phyloP scores from a whole-genome alignment of 2,113 vertebrate genomes.

The Nesospiza acunhae region DNA sequence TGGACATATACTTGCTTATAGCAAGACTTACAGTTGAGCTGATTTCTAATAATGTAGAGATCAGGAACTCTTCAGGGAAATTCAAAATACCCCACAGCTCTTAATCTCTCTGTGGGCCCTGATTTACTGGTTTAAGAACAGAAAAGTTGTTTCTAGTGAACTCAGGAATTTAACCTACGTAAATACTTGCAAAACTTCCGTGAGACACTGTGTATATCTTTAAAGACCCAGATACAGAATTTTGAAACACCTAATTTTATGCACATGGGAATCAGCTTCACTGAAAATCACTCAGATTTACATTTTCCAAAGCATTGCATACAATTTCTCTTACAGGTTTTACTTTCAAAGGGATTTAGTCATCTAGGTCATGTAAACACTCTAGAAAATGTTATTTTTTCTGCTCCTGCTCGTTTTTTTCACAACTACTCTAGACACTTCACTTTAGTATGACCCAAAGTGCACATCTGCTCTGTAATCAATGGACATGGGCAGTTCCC shows the following conservation, averaged over 20 bases:
- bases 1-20: background rate
- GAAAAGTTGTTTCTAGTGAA: background rate
- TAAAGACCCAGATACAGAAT: background rate
- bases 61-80: background rate
- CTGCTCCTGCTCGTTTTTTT: background rate
- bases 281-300: background rate
- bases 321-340: background rate
- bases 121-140: background rate
- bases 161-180: background rate
- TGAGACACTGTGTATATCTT: background rate
- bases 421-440: background rate
- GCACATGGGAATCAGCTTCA: background rate
- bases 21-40: background rate
- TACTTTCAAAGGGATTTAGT: conserved; percentile 4
- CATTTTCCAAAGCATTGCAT: background rate
- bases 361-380: background rate
- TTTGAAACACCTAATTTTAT: background rate
- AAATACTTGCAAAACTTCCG: background rate
- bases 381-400: background rate
- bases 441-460: background rate
- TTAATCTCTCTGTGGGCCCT: background rate
- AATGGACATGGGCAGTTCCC: background rate
- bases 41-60: background rate
- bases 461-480: background rate
- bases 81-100: background rate